These are phyloP conservation scores for Archaeoteleia sp. DNA, from an alignment of 2,888 invertebrate species.

Conservation along the genomic window DNA sequence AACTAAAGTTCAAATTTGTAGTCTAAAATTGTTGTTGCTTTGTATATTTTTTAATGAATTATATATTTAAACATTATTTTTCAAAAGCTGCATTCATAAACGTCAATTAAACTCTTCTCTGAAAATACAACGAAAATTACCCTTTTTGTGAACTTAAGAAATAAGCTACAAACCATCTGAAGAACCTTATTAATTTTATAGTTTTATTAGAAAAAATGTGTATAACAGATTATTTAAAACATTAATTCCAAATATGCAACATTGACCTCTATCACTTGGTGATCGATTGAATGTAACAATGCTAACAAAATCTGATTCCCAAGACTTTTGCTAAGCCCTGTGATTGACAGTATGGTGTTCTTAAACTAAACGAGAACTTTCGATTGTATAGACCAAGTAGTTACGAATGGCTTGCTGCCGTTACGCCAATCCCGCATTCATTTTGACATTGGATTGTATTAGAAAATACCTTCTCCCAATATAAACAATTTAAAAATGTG, in stretches of 20 bases:
- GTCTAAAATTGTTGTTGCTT: too few species aligned
- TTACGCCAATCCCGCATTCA: constrained; percentile 57
- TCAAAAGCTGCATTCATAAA: too few species aligned
- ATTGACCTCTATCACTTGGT: neutral
- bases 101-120: too few species aligned
- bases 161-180: too few species aligned
- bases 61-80: too few species aligned
- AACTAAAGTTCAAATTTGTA: too few species aligned
- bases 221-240: too few species aligned
- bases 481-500: neutral
- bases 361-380: constrained; percentile 7
- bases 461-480: constrained; percentile 64
- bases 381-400: constrained; percentile 9
- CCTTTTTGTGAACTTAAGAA: too few species aligned
- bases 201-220: too few species aligned
- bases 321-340: neutral
- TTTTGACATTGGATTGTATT: constrained; percentile 58
- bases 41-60: too few species aligned
- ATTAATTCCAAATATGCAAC: neutral
- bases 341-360: neutral
- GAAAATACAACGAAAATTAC: too few species aligned
- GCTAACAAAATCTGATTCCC: neutral
- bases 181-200: too few species aligned
- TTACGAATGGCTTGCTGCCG: constrained; percentile 6
- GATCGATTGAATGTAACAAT: neutral